A percentile compares a stretch with the other conserved stretches of the same genome.
phyloP scores from a whole-genome alignment of 2,888 invertebrate species.

The Chesias legatella region DNA sequence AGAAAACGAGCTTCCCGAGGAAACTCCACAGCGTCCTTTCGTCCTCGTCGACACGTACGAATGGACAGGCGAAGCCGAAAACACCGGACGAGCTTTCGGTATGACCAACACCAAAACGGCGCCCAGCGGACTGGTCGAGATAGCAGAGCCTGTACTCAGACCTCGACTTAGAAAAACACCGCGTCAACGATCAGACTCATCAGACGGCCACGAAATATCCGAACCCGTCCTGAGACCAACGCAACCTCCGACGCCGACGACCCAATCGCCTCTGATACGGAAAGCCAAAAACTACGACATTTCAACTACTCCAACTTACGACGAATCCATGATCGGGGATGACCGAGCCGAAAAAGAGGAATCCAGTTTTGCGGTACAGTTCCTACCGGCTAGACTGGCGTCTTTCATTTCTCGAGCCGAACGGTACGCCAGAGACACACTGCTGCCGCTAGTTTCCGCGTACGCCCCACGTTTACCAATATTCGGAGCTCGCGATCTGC shows the following conservation, averaged over 20 bases:
- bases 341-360: conserved; percentile 60
- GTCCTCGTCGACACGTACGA: conserved; percentile 71
- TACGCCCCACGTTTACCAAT: conserved; percentile 87
- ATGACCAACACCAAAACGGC: conserved; percentile 72
- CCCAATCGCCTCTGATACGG: conserved; percentile 50
- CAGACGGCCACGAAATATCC: conserved; percentile 81
- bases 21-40: conserved; percentile 57
- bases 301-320: conserved; percentile 63
- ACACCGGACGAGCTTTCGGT: conserved; percentile 83
- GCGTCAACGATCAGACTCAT: conserved; percentile 70
- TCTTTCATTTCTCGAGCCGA: conserved; percentile 91
- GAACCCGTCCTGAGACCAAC: conserved; percentile 83
- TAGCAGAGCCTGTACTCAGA: conserved; percentile 87
- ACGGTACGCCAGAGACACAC: conserved; percentile 88
- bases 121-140: conserved; percentile 78
- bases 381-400: conserved; percentile 88
- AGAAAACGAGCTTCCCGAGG: conserved; percentile 70
- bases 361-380: conserved; percentile 84
- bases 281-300: conserved; percentile 72
- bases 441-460: conserved; percentile 87
- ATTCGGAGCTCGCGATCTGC: conserved; percentile 70
- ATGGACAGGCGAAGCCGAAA: conserved; percentile 71
- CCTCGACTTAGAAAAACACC: conserved; percentile 80
- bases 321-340: conserved; percentile 53
- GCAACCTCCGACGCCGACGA: conserved; percentile 53